phyloP scores from a whole-genome alignment of 1,140 invertebrate genomes.

The Brachionus calyciflorus region DNA sequence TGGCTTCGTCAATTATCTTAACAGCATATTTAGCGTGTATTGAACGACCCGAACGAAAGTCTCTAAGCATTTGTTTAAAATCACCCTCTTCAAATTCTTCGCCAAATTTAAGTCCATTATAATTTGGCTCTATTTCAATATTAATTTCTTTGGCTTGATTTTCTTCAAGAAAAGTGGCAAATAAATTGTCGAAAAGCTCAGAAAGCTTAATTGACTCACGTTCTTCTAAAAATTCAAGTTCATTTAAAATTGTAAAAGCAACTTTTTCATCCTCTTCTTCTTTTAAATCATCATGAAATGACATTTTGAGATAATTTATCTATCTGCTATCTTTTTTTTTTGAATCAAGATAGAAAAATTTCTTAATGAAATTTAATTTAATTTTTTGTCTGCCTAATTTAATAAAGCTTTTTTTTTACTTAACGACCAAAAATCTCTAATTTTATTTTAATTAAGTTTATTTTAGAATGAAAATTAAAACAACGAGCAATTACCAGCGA shows the following conservation, averaged over 20 bases:
- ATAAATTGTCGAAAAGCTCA: conserved; percentile 8
- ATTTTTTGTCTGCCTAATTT: too few relatives aligned
- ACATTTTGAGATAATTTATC: background rate
- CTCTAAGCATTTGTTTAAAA: conserved; percentile 30
- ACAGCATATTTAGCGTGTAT: background rate
- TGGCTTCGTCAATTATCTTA: background rate
- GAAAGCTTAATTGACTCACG: background rate
- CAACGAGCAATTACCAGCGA: too few relatives aligned
- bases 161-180: conserved; percentile 33
- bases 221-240: conserved; percentile 30
- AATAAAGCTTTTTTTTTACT: too few relatives aligned
- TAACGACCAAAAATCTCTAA: too few relatives aligned
- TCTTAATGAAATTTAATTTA: background rate
- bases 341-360: background rate
- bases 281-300: background rate
- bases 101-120: conserved; percentile 36
- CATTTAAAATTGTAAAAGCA: conserved; percentile 24
- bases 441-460: too few relatives aligned
- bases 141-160: conserved; percentile 37
- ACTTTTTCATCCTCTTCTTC: conserved; percentile 9
- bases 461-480: too few relatives aligned
- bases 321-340: background rate
- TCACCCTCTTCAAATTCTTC: conserved; percentile 34
- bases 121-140: conserved; percentile 21
- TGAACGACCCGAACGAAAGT: background rate